Conservation (phyloP, 2,797 vertebrate genomes). For the Alca torda region DNA sequence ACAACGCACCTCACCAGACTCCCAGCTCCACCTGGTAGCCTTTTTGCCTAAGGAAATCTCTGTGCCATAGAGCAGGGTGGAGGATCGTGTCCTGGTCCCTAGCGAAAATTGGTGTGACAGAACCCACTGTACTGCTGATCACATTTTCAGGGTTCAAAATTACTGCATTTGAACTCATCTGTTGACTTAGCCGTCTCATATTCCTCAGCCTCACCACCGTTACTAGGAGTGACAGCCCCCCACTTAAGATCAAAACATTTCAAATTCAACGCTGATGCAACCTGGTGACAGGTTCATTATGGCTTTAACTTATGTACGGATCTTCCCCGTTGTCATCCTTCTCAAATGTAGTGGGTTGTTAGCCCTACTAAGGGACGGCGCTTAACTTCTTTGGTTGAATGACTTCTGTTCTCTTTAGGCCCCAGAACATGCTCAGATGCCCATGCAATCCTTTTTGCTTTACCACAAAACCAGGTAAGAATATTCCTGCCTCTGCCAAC, state of each 20-base stretch:
- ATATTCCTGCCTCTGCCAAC: background rate
- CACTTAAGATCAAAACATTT: background rate
- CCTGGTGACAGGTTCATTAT: background rate
- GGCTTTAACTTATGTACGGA: background rate
- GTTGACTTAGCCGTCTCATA: background rate
- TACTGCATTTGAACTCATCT: background rate
- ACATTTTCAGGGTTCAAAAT: conserved; percentile 23
- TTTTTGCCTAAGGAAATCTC: conserved; percentile 35
- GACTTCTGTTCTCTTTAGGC: background rate
- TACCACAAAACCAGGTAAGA: background rate
- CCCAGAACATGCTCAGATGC: background rate
- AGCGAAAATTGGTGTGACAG: background rate
- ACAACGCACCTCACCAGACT: background rate
- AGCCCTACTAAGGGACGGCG: background rate
- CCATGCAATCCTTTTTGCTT: background rate
- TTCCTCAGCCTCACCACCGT: background rate
- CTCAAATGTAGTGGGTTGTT: background rate
- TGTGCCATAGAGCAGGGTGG: background rate
- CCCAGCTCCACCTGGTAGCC: background rate
- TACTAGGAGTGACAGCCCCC: background rate
- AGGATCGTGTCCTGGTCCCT: background rate
- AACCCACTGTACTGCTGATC: background rate
- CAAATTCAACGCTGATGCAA: background rate
- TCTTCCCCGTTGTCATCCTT: background rate
- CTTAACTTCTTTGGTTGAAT: background rate